Evolutionary conservation across 2,888 invertebrate genomes (phyloP).

Genomic region (Zelleria hepariella): DNA sequence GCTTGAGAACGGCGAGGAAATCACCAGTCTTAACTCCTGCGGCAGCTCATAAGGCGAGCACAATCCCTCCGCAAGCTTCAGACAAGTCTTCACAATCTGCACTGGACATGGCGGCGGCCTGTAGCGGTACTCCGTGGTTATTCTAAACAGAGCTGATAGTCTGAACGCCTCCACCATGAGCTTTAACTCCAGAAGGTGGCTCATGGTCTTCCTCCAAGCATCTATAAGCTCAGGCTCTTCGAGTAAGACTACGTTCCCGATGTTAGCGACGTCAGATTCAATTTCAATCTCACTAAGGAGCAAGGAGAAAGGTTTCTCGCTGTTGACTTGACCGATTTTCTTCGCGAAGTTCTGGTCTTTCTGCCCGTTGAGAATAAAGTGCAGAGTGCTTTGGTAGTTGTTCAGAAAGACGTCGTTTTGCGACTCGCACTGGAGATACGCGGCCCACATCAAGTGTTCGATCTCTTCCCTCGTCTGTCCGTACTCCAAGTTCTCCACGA

Average conservation of each 20-base stretch:
- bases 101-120: conserved; percentile 56
- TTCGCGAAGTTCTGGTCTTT: conserved; percentile 40
- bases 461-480: conserved; percentile 49
- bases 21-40: conserved; percentile 74
- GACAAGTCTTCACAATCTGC: conserved; percentile 73
- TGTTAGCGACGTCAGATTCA: conserved; percentile 56
- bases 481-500: conserved; percentile 51
- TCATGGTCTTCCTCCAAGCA: conserved; percentile 62
- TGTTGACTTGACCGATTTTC: conserved; percentile 34
- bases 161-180: conserved; percentile 74
- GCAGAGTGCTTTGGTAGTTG: conserved; percentile 43
- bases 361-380: conserved; percentile 49
- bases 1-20: conserved; percentile 48
- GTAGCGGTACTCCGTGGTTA: conserved; percentile 52
- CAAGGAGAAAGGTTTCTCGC: conserved; percentile 48
- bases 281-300: conserved; percentile 55
- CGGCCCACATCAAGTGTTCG: conserved; percentile 62
- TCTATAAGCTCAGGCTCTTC: conserved; percentile 52
- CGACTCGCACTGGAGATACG: conserved; percentile 44
- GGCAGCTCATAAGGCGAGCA: conserved; percentile 75
- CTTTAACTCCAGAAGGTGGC: conserved; percentile 68
- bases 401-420: conserved; percentile 38
- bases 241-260: conserved; percentile 45
- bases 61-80: conserved; percentile 75
- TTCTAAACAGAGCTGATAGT: conserved; percentile 66